These are phyloP conservation scores for Drosophila ogumai DNA, from an alignment of 1,140 invertebrate species.

Conservation along the genomic window DNA sequence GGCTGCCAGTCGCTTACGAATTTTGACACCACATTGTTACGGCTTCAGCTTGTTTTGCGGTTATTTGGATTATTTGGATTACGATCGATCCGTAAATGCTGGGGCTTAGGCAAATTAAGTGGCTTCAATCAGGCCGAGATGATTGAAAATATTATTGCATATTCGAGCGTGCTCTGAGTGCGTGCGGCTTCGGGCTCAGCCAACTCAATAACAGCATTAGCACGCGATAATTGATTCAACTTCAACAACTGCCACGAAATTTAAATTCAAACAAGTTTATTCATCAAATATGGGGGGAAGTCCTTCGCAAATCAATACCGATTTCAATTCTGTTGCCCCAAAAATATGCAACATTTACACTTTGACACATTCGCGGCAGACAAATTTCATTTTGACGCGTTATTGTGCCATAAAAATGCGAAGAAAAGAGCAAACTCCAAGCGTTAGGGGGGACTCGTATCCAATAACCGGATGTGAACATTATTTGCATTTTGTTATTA, in stretches of 20 bases:
- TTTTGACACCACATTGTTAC: conserved; percentile 52
- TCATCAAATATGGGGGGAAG: background rate
- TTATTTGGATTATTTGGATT: conserved; percentile 9
- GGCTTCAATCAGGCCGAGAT: conserved; percentile 12
- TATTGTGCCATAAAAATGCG: conserved; percentile 56
- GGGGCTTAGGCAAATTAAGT: conserved; percentile 41
- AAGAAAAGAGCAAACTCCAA: conserved; percentile 14
- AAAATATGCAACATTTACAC: conserved; percentile 65
- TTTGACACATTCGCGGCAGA: conserved; percentile 52
- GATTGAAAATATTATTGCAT: conserved; percentile 31
- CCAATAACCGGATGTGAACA: conserved; percentile 22
- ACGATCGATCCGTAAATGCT: conserved; percentile 41
- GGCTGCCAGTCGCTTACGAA: conserved; percentile 24
- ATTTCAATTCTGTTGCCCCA: conserved; percentile 24
- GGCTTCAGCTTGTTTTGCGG: conserved; percentile 32
- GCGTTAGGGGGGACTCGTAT: background rate
- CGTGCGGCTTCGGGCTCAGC: background rate
- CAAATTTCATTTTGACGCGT: conserved; percentile 55
- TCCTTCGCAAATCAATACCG: conserved; percentile 14
- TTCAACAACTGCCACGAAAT: background rate
- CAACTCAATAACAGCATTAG: conserved; percentile 14
- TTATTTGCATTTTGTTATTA: conserved; percentile 79
- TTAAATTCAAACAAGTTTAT: conserved; percentile 32
- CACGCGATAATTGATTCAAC: conserved; percentile 18
- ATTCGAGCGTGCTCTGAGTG: conserved; percentile 6